phyloP scores from a whole-genome alignment of 2,888 invertebrate species.

The Phanerotoma sp. region DNA sequence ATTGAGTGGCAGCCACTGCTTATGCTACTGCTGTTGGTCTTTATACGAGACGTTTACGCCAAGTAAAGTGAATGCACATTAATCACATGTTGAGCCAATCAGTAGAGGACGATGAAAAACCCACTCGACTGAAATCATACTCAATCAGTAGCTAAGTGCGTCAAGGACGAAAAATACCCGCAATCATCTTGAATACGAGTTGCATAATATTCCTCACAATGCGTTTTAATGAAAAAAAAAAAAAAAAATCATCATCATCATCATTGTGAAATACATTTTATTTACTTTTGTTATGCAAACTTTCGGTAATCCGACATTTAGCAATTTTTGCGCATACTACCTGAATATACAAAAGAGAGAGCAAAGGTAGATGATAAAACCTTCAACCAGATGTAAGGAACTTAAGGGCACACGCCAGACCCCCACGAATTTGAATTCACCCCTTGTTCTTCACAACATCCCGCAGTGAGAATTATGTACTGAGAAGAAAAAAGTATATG shows the following conservation, averaged over 20 bases:
- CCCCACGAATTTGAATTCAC: slow-evolving; percentile 8
- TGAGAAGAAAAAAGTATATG: slow-evolving; percentile 8
- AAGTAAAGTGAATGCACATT: slow-evolving; percentile 18
- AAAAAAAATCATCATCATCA: too few relatives aligned
- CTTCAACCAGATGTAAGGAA: slow-evolving; percentile 31
- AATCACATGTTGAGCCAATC: slow-evolving; percentile 8
- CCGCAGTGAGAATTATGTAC: background rate
- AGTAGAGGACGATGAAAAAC: slow-evolving; percentile 19
- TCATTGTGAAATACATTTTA: background rate
- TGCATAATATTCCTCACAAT: too few relatives aligned
- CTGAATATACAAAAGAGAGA: background rate
- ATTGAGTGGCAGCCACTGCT: too few relatives aligned
- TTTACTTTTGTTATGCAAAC: too few relatives aligned
- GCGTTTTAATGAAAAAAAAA: background rate
- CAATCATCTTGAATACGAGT: slow-evolving; percentile 19
- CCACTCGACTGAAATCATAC: slow-evolving; percentile 37
- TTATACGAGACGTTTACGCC: slow-evolving; percentile 26
- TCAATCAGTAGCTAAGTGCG: slow-evolving; percentile 47
- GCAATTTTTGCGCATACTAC: background rate
- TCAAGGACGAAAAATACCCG: slow-evolving; percentile 43
- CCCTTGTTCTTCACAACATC: slow-evolving; percentile 5
- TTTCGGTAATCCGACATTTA: too few relatives aligned
- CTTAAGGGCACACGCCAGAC: slow-evolving; percentile 10
- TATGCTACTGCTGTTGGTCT: slow-evolving; percentile 16
- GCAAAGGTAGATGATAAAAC: background rate